Base-by-base conservation (phyloP, 2,888 invertebrate species). In the Volucella inflata region DNA sequence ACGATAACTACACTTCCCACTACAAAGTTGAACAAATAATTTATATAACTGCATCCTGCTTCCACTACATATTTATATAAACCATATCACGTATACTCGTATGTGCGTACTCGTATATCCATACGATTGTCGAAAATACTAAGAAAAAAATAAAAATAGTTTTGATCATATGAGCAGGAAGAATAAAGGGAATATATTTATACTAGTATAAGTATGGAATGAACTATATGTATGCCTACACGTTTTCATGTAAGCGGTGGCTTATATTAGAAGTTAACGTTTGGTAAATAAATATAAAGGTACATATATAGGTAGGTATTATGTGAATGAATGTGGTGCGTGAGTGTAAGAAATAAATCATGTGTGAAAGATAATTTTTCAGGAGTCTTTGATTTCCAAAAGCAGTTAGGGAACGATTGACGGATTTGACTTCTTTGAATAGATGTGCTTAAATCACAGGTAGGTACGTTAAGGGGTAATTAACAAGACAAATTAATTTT, bases 261-360 rank as follows among this genome's bases (percentile, higher is more conserved):
- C 38, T 64, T 38, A 46, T 46, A 46, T 46, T 14, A 21, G 44
- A 30, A 30, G 62, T 30, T 50, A 64, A 50, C 64, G 64, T 64
- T 64, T 64, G 48, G 64, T 64, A 50, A 64, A 64, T 64, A 38
- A 50, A 48, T n/a, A n/a, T n/a, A n/a, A n/a, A n/a, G n/a, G n/a
- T n/a, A n/a, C n/a, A n/a, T n/a, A n/a, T n/a, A n/a, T n/a, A n/a
- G n/a, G n/a, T n/a, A n/a, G 36, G 14, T 38, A 64, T 50, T 74
- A 55, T 74, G 46, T 4, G 40, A 65, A 57, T 14, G 36, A 17
- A 75, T 64, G 53, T 55, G n/a, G 17, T 74, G 74, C 74, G 55
- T 74, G 55, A 65, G 21, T 44, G 21, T 65, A 48, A 75, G 48
- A 75, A 74, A 75, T 75, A 65, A 75, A 65, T 65, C 48, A 75